Evolutionary conservation across 2,797 vertebrate genomes (phyloP), one percentile per base, ranked within the genome.

Genomic region (Salmo trutta): DNA sequence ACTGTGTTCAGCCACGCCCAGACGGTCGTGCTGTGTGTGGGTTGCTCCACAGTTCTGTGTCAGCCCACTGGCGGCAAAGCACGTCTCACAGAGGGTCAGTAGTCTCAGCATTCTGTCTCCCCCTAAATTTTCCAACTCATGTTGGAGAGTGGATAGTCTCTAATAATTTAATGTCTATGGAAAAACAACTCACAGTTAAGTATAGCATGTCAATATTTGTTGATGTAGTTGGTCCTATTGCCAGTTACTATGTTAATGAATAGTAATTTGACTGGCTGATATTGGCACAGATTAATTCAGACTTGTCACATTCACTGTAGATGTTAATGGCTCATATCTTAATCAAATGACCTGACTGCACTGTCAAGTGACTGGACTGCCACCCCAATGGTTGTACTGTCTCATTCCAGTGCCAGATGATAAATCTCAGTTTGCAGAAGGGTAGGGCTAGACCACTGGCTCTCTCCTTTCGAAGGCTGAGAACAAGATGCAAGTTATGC

Each of bases 21-120:
- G 93, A 99, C 97, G 0, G 97, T 98, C 14, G 97, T 98, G 85
- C 92, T 99, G 85, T 98, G 97, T 86, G 96, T 99, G 5, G 97
- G 96, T 51, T 98, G 96, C 84, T 98, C 97, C n/a, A 98, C 97
- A 73, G 96, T 99, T 82, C 85, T 99, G 83, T 99, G 98, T 89
- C 97, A 99, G 92, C 97, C 98, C 64, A 99, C 97, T n/a, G 97
- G 97, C 90, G 98, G 97, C 82, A 99, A 99, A 93, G 97, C 98
- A 64, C 96, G 97, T 86, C 97, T 99, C 85, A 98, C 98, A 94
- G 98, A 99, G 96, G 97, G 97, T 98, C 82, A 87, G 93, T 92
- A 80, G 76, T 24, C 12, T 36, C 31, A 33, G 17, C 15, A 71
- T 21, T 12, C n/a, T 62, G 59, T 24, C 17, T 2, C 19, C 56